phyloP scores from a whole-genome alignment of 2,113 vertebrate genomes.

The Herpetotheres cachinnans region DNA sequence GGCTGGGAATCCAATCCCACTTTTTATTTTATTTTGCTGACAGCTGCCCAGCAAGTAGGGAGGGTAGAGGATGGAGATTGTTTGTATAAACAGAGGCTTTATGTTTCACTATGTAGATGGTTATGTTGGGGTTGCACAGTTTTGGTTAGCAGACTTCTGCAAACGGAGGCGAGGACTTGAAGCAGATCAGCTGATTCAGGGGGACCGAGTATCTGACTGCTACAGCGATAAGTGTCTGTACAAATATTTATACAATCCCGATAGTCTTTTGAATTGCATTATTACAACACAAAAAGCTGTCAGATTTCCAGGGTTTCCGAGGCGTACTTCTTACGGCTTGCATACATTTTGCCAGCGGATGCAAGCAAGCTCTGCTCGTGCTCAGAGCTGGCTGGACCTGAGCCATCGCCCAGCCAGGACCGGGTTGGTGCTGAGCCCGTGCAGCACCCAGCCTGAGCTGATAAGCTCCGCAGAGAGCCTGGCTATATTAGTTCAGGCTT shows the following conservation, averaged over 20 bases:
- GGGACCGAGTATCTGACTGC: constrained; percentile 38
- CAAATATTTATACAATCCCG: constrained; percentile 69
- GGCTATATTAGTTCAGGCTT: neutral
- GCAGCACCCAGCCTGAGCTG: neutral
- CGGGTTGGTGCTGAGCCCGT: neutral
- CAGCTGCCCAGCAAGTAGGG: neutral
- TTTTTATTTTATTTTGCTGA: constrained; percentile 47
- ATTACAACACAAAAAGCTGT: constrained; percentile 47
- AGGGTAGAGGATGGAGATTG: neutral
- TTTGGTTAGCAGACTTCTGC: constrained; percentile 3
- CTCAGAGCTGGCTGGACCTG: neutral
- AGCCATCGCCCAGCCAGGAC: rapidly evolving
- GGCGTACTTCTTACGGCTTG: neutral
- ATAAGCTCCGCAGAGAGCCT: neutral
- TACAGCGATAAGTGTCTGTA: constrained; percentile 62
- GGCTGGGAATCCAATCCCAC: neutral
- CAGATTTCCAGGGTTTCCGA: constrained; percentile 39
- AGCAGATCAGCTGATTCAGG: neutral
- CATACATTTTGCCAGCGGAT: neutral
- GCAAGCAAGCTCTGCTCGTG: neutral
- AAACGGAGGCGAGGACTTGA: neutral
- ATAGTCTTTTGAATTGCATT: constrained; percentile 53
- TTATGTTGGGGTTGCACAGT: neutral
- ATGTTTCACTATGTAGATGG: neutral
- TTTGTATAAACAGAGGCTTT: constrained; percentile 38